Evolutionary conservation across 2,113 vertebrate genomes (phyloP).

Genomic region (Malurus alboscapulatus): DNA sequence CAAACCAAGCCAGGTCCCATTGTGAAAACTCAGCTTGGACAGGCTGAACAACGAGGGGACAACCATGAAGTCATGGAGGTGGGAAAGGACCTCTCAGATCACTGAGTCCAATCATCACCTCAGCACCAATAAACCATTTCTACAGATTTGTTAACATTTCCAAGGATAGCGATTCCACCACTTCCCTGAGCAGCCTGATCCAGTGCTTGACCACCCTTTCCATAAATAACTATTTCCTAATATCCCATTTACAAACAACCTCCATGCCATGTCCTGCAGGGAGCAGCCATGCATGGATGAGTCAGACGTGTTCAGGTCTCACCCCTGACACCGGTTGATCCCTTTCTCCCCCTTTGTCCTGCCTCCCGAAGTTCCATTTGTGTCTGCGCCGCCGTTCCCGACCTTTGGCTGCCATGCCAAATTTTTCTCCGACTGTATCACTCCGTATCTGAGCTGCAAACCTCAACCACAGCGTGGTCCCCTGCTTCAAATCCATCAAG

Average conservation of each 20-base stretch:
- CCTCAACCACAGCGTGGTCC: not conserved
- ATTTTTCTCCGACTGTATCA: slow-evolving; percentile 51
- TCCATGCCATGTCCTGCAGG: accelerated
- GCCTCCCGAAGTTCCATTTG: not conserved
- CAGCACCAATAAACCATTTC: not conserved
- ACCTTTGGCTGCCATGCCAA: not conserved
- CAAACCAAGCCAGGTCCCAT: not conserved
- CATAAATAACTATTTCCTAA: accelerated
- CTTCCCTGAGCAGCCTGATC: not conserved
- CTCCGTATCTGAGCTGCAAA: slow-evolving; percentile 28
- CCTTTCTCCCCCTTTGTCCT: not conserved
- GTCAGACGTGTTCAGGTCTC: not conserved
- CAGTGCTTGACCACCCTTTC: accelerated
- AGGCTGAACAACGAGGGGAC: not conserved
- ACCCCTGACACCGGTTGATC: not conserved
- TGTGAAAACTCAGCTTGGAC: not conserved
- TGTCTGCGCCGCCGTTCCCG: not conserved
- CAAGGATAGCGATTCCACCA: not conserved
- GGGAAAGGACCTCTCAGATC: not conserved
- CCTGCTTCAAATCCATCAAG: not conserved
- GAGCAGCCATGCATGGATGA: not conserved
- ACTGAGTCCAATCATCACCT: not conserved
- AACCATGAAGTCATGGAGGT: accelerated
- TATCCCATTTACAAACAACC: not conserved
- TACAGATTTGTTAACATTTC: accelerated